These are phyloP conservation scores for Ctenomys sociabilis DNA, from an alignment of 2,113 vertebrate genomes.

Conservation along the genomic window DNA sequence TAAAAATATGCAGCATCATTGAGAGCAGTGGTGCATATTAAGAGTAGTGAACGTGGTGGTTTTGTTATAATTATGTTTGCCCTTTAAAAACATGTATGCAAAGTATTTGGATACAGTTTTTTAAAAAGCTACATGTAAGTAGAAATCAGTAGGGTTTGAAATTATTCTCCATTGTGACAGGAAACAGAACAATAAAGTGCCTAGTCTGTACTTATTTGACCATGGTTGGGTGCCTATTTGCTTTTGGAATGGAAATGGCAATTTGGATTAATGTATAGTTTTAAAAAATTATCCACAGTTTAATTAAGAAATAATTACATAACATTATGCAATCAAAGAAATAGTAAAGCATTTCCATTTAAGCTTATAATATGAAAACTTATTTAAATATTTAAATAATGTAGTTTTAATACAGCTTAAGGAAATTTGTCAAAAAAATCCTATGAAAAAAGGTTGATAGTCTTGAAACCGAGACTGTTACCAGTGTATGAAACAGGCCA, in stretches of 20 bases:
- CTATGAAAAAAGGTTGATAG: neutral
- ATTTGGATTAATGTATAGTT: neutral
- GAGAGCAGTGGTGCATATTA: neutral
- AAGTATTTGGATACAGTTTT: slow-evolving; percentile 7
- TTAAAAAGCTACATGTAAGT: neutral
- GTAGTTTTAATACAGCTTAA: neutral
- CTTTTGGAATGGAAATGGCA: slow-evolving; percentile 55
- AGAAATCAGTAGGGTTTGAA: slow-evolving; percentile 38
- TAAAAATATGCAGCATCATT: neutral
- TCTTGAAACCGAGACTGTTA: neutral
- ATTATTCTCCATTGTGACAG: neutral
- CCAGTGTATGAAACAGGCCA: neutral
- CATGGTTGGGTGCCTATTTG: neutral
- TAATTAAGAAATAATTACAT: slow-evolving; percentile 37
- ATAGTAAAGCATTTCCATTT: slow-evolving; percentile 10
- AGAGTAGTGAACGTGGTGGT: neutral
- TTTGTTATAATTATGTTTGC: neutral
- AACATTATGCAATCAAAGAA: slow-evolving; percentile 23
- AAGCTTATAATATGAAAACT: neutral
- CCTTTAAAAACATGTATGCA: neutral
- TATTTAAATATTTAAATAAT: slow-evolving; percentile 39
- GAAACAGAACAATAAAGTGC: slow-evolving; percentile 41
- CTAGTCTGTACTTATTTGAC: slow-evolving; percentile 14
- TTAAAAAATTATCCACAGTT: neutral
- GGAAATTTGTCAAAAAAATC: neutral